A percentile compares a stretch with the other conserved stretches of the same genome.
phyloP scores from a whole-genome alignment of 2,888 invertebrate genomes.

The Oegoconia quadripuncta region DNA sequence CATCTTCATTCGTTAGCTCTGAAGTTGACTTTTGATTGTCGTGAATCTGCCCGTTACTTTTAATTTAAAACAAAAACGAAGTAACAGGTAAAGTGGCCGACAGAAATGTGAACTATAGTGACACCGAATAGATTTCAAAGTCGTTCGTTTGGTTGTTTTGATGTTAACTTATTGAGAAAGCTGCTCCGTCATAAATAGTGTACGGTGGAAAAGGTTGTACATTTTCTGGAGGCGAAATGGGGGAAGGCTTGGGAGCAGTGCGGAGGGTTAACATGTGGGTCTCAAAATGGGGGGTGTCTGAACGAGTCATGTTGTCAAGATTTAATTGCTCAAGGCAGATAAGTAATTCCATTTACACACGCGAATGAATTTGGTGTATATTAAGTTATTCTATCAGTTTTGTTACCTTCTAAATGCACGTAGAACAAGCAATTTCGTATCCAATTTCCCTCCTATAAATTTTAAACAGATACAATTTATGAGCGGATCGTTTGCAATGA shows the following conservation, averaged over 20 bases:
- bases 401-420: no score
- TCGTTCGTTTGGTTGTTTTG: constrained; percentile 28
- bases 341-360: no score
- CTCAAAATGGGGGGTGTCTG: constrained; percentile 29
- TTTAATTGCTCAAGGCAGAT: no score
- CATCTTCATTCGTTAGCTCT: constrained; percentile 31
- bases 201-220: constrained; percentile 36
- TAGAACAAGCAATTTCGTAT: no score
- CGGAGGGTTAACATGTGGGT: constrained; percentile 32
- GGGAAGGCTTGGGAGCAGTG: constrained; percentile 4
- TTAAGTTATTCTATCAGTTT: no score
- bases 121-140: constrained; percentile 25
- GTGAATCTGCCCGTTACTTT: constrained; percentile 15
- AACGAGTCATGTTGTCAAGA: constrained; percentile 28
- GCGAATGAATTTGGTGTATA: no score
- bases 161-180: constrained; percentile 41
- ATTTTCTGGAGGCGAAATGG: constrained; percentile 33
- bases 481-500: no score
- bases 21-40: constrained; percentile 40
- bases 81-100: constrained; percentile 23
- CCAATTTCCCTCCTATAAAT: no score
- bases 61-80: constrained; percentile 20
- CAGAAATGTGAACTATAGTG: constrained; percentile 32
- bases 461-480: no score
- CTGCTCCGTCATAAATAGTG: constrained; percentile 40